A percentile compares a stretch with the other conserved stretches of the same genome.
Conservation (phyloP, 2,888 invertebrate genomes). For the Atherix ibis region DNA sequence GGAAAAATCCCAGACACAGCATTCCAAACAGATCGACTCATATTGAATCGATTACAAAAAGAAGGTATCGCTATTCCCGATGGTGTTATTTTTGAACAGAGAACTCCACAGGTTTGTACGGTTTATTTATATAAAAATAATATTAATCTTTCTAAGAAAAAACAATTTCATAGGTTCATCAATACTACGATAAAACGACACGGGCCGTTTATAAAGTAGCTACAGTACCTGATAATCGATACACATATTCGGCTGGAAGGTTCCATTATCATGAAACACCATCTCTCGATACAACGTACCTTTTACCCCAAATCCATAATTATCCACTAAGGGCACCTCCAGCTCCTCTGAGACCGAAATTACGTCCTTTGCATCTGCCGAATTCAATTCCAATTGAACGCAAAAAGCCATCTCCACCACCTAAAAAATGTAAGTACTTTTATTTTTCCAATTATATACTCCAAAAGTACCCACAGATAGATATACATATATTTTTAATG, state of each 20-base stretch:
- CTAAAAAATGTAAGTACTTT: constrained; percentile 5
- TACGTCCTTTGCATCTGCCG: constrained; percentile 23
- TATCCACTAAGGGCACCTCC: constrained; percentile 16
- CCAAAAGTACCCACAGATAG: too few relatives aligned
- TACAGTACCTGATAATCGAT: constrained; percentile 37
- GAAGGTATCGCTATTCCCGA: constrained; percentile 44
- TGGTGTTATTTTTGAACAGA: constrained; percentile 38
- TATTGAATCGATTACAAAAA: constrained; percentile 42
- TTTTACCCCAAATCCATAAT: constrained; percentile 33
- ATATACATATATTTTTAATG: too few relatives aligned
- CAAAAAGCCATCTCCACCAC: not conserved
- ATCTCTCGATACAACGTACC: constrained; percentile 42
- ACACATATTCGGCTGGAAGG: constrained; percentile 36
- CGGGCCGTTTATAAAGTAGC: constrained; percentile 32
- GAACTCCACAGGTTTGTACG: constrained; percentile 29
- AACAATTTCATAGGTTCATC: constrained; percentile 22
- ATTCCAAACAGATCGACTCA: constrained; percentile 41
- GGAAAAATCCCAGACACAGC: constrained; percentile 49
- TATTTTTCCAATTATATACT: not conserved
- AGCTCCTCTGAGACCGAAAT: constrained; percentile 20
- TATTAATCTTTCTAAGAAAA: not conserved
- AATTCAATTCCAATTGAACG: constrained; percentile 18
- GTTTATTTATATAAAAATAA: not conserved
- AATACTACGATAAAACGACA: constrained; percentile 22
- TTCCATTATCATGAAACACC: constrained; percentile 30